Evolutionary conservation across 2,113 vertebrate genomes (phyloP).

Genomic region (Rutilus rutilus): DNA sequence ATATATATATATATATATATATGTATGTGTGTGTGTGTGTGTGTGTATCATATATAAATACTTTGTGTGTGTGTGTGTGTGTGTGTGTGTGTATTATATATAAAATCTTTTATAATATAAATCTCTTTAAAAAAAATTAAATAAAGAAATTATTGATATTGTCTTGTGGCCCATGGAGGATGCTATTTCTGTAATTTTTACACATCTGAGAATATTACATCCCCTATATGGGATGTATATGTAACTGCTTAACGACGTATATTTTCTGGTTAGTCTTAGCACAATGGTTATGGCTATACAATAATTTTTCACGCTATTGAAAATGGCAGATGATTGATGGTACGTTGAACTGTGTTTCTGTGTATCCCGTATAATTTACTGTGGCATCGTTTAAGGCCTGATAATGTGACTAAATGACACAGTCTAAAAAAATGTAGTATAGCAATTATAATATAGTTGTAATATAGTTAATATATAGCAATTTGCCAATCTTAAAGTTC

Average conservation of each 20-base stretch:
- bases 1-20: too few relatives aligned
- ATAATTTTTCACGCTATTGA: not conserved
- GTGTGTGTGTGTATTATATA: too few relatives aligned
- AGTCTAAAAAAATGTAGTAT: too few relatives aligned
- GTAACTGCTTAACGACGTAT: not conserved
- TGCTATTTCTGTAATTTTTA: slow-evolving; percentile 5
- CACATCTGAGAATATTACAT: not conserved
- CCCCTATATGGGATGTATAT: slow-evolving; percentile 31
- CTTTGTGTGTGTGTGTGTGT: too few relatives aligned
- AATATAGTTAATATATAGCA: too few relatives aligned
- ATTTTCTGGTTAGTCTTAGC: not conserved
- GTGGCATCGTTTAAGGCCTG: not conserved
- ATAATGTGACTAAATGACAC: too few relatives aligned
- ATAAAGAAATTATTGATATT: not conserved
- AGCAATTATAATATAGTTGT: too few relatives aligned
- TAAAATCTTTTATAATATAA: too few relatives aligned
- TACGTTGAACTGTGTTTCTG: not conserved
- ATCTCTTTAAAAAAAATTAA: not conserved
- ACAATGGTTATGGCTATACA: not conserved
- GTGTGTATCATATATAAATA: too few relatives aligned
- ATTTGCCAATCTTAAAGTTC: not conserved
- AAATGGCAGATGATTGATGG: not conserved
- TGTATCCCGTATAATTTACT: not conserved
- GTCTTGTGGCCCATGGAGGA: not conserved
- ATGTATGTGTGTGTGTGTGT: too few relatives aligned